These are phyloP conservation scores for Agelas oroides DNA, from an alignment of 37 sponge, comb jelly and placozoan species.

Conservation along the genomic window DNA sequence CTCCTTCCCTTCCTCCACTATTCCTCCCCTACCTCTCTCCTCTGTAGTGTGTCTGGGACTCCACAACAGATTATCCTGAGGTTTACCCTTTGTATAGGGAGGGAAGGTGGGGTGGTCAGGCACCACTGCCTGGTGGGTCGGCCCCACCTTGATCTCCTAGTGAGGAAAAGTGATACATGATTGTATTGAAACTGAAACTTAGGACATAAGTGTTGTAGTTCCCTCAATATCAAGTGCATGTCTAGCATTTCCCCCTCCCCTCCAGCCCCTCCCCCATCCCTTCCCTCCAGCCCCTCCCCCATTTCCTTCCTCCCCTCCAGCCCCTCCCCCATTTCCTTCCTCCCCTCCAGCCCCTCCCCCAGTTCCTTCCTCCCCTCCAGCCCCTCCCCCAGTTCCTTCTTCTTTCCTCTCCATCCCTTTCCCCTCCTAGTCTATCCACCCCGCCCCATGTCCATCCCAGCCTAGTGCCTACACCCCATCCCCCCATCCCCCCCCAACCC, in stretches of 20 bases:
- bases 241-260: not conserved
- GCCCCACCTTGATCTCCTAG: conserved; percentile 17
- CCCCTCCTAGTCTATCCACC: not conserved
- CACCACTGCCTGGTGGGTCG: conserved; percentile 11
- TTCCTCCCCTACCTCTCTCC: not conserved
- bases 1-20: not conserved
- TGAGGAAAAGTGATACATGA: not conserved
- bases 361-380: not conserved
- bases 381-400: not conserved
- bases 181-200: too few species aligned
- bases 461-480: not conserved
- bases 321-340: not conserved
- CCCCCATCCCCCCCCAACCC: not conserved
- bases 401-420: not conserved
- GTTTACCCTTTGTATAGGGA: not conserved
- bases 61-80: conserved; percentile 28
- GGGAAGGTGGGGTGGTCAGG: not conserved
- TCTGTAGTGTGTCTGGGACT: conserved; percentile 10
- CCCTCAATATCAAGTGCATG: too few species aligned
- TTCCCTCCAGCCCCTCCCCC: not conserved
- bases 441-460: not conserved
- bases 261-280: not conserved
- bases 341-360: not conserved
- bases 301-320: not conserved
- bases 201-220: too few species aligned